Base-by-base conservation (phyloP, 92 coral and sea anemone species). In the Virgularia gustaviana region DNA sequence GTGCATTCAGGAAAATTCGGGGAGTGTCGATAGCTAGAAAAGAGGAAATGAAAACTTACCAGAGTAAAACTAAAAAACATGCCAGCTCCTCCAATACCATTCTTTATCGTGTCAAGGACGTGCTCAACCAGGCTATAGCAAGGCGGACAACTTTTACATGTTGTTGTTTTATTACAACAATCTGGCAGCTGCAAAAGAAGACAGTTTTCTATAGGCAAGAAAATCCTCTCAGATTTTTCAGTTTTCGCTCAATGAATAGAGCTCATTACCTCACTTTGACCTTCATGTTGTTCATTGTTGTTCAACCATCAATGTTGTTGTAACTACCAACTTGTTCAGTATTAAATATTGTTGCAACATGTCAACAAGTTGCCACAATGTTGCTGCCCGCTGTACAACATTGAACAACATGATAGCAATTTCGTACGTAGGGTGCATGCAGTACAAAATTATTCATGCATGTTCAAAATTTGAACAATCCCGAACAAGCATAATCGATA, bases 11-110 rank as follows among this genome's bases (percentile, higher is more conserved):
- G n/a, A n/a, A n/a, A n/a, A n/a, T n/a, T n/a, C n/a, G n/a, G n/a
- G n/a, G n/a, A n/a, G n/a, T n/a, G n/a, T n/a, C n/a, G n/a, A n/a
- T n/a, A n/a, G n/a, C n/a, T n/a, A n/a, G n/a, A n/a, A n/a, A n/a
- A n/a, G n/a, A n/a, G n/a, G n/a, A n/a, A n/a, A n/a, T 39, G 45
- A 8, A 39, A 15, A 73, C 96, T 71, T 78, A 92, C 98, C 94
- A 92, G 65, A 32, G 94, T 92, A 66, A 92, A 92, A 75, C 98
- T 92, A 63, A 92, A 92, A 63, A 92, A 92, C 49, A 92, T 84
- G 2, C 98, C 98, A 63, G 85, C 85, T 12, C 98, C 98, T 31
- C 98, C 98, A 39, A 89, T 85, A 6, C 85, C 90, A 63, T 87
- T 86, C 66, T 89, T 92, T 20, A 91, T 62, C 18, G 61, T 65